Percentiles rank a stretch among this genome's conserved stretches.
Conservation (phyloP, 2,797 vertebrate species). For the Sebastiscus tertius region DNA sequence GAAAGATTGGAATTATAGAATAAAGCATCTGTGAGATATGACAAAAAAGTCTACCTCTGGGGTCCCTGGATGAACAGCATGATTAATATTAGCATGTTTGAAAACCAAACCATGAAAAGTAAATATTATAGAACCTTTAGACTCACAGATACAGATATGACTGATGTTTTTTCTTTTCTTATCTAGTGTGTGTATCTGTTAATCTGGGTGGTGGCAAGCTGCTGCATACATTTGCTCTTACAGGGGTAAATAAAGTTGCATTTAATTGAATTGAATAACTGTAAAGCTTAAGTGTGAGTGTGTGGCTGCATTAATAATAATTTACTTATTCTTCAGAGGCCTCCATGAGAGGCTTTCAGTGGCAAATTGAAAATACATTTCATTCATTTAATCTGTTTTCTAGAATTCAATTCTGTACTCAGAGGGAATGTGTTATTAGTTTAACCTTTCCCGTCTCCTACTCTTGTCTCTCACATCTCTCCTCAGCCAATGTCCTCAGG, state of each 20-base stretch:
- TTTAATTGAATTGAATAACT: background rate
- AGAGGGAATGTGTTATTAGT: background rate
- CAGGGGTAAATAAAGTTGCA: background rate
- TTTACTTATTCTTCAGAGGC: background rate
- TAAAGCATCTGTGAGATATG: too few relatives aligned
- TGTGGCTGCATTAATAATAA: background rate
- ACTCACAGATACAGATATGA: background rate
- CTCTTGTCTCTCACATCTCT: background rate
- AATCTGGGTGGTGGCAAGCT: background rate
- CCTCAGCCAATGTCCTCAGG: background rate
- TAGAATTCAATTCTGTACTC: background rate
- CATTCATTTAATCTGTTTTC: background rate
- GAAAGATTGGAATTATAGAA: too few relatives aligned
- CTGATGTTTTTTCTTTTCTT: background rate
- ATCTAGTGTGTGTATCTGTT: background rate
- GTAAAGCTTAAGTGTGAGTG: background rate
- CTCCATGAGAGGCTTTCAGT: background rate
- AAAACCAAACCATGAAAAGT: background rate
- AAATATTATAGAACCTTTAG: background rate
- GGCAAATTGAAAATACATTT: background rate
- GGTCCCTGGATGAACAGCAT: background rate
- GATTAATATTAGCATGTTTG: background rate
- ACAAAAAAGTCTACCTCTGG: too few relatives aligned
- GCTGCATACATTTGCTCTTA: background rate
- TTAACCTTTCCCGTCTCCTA: background rate